These are phyloP conservation scores for Chaetodon auriga DNA, from an alignment of 2,113 vertebrate genomes.

Conservation along the genomic window DNA sequence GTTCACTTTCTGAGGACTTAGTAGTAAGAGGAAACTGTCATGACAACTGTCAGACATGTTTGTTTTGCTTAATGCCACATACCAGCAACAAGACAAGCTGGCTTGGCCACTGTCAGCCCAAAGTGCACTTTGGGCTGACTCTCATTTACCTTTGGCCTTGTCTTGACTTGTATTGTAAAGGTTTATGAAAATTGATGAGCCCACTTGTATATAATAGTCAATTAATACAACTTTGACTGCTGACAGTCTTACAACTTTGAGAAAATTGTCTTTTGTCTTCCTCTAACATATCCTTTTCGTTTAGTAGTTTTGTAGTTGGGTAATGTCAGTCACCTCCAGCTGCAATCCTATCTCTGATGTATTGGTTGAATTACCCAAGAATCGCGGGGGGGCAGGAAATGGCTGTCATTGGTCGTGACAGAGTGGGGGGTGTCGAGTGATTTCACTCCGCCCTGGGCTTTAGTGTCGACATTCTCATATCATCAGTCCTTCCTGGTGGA, in stretches of 20 bases:
- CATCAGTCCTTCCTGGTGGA: slow-evolving; percentile 23
- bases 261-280: background rate
- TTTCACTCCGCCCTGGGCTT: slow-evolving; percentile 28
- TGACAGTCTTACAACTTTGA: background rate
- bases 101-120: slow-evolving; percentile 41
- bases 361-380: slow-evolving; percentile 45
- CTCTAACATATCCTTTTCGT: background rate
- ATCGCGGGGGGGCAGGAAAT: slow-evolving; percentile 51
- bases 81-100: slow-evolving; percentile 65
- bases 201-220: background rate
- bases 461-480: slow-evolving; percentile 45
- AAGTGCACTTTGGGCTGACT: background rate
- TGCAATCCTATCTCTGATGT: slow-evolving; percentile 16
- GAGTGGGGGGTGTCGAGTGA: slow-evolving; percentile 44
- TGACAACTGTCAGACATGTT: slow-evolving; percentile 31
- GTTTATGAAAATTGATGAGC: background rate
- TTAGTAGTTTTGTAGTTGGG: background rate
- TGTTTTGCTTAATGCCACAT: slow-evolving; percentile 70
- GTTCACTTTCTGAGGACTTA: slow-evolving; percentile 50
- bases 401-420: slow-evolving; percentile 59
- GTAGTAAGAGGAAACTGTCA: slow-evolving; percentile 51
- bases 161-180: background rate
- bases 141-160: background rate
- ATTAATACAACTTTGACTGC: background rate
- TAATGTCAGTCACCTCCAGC: background rate